These are phyloP conservation scores for Myrmophylax atrothorax DNA, from an alignment of 2,113 vertebrate genomes.

Conservation along the genomic window DNA sequence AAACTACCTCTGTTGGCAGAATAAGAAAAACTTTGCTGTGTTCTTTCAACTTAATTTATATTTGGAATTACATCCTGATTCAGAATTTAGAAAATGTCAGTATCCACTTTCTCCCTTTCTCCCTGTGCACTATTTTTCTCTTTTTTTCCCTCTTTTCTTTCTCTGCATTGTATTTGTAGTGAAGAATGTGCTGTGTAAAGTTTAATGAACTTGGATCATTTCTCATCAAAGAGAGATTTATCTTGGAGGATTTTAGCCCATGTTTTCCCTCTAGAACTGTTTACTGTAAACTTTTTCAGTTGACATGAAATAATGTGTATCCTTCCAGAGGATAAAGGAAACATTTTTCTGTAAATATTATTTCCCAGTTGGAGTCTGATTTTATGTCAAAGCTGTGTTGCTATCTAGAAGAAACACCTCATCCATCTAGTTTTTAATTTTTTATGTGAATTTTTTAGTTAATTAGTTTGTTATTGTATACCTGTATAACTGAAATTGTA, in stretches of 20 bases:
- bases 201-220: slow-evolving; percentile 14
- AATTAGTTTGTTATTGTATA: not conserved
- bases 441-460: not conserved
- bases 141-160: not conserved
- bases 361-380: not conserved
- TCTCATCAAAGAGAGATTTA: not conserved
- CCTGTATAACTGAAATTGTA: not conserved
- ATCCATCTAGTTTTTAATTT: not conserved
- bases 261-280: not conserved
- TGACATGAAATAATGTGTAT: not conserved
- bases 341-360: not conserved
- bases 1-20: not conserved
- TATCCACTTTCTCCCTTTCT: not conserved
- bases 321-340: not conserved
- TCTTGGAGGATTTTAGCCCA: not conserved
- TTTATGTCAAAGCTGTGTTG: not conserved
- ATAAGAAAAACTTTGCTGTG: not conserved
- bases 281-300: not conserved
- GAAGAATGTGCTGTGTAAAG: not conserved
- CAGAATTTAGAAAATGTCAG: not conserved
- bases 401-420: not conserved
- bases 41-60: not conserved
- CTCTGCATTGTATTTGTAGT: not conserved
- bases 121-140: not conserved
- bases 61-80: not conserved